Evolutionary conservation across 2,888 invertebrate species (phyloP), one percentile per base, ranked within the genome.

Genomic region (Troilus luridus): DNA sequence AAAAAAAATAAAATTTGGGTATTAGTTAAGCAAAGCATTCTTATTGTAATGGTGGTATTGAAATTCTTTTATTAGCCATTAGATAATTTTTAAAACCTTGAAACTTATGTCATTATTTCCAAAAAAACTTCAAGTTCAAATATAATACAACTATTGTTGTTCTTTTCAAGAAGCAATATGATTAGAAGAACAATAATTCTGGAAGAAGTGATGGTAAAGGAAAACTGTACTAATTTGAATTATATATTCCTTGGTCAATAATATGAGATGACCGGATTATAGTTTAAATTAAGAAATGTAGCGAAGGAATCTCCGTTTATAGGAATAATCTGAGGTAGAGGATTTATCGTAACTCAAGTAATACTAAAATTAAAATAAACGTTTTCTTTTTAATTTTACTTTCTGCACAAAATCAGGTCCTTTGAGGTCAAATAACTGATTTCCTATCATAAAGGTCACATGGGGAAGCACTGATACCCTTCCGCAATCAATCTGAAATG

Each of bases 401-500:
- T 90, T 27, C 60, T 90, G 90, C 11, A 90, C 88, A 85, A 88
- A 85, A 62, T 90, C 85, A 19, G 59, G 81, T 21, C 90, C 90
- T 88, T 90, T 90, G 6, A 90, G 64, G 9, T 14, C 17, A 85
- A 60, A 90, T 17, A 14, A 24, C 59, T 88, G 21, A 3, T 54
- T 62, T 60, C 85, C 85, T 8, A 90, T 85, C 6, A 10, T 62
- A 21, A 90, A 81, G 19, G 77, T 77, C 10, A 90, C 17, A 24
- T 90, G 85, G 10, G 90, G 90, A 56, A 90, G 81, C 21, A 27
- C 54, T 19, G 58, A 17, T 19, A 91, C 72, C 41, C 77, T 91
- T 9, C 89, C 81, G 24, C 92, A 92, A 54, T 91, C 91, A 88
- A 92, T 90, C 92, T 92, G 81, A 21, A 91, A 91, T 64, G 8